Evolutionary conservation across 2,113 vertebrate species (phyloP).

Genomic region (Ornithorhynchus anatinus): DNA sequence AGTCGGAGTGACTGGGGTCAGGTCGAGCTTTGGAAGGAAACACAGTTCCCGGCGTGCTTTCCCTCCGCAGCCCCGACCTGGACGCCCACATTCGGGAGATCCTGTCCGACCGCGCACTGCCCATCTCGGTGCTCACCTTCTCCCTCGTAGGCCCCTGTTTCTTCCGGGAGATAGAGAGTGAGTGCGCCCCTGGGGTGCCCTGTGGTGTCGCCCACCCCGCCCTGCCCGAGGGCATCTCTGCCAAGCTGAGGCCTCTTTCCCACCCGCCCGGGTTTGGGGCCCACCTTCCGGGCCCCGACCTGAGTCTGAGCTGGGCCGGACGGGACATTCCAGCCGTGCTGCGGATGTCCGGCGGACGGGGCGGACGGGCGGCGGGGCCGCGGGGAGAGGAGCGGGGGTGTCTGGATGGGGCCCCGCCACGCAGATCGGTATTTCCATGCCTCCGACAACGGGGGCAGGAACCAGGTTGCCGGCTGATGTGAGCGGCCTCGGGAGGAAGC

Average conservation of each 20-base stretch:
- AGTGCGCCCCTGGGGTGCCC: slow-evolving; percentile 62
- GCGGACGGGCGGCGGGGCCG: background rate
- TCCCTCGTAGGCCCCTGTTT: slow-evolving; percentile 88
- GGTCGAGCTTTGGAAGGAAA: slow-evolving; percentile 1
- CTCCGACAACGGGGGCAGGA: slow-evolving; percentile 60
- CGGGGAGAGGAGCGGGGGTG: too few relatives aligned
- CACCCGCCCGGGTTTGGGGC: too few relatives aligned
- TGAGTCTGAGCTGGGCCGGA: too few relatives aligned
- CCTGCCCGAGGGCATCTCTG: too few relatives aligned
- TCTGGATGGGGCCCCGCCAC: too few relatives aligned
- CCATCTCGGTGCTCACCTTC: slow-evolving; percentile 86
- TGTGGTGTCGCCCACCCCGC: too few relatives aligned
- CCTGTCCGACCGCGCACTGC: slow-evolving; percentile 92
- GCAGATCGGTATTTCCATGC: slow-evolving; percentile 65
- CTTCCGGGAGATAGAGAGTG: slow-evolving; percentile 88
- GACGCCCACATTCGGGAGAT: slow-evolving; percentile 84
- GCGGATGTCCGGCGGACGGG: too few relatives aligned
- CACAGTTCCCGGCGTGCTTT: background rate
- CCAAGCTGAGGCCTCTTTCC: too few relatives aligned
- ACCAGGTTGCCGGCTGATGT: slow-evolving; percentile 62
- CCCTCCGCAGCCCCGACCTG: slow-evolving; percentile 82
- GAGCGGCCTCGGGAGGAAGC: slow-evolving; percentile 35
- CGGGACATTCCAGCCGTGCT: too few relatives aligned
- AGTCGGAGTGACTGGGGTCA: background rate
- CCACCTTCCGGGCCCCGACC: too few relatives aligned